Percentiles rank a stretch among this genome's conserved stretches.
Conservation (phyloP, 2,113 vertebrate species). For the Uria aalge region DNA sequence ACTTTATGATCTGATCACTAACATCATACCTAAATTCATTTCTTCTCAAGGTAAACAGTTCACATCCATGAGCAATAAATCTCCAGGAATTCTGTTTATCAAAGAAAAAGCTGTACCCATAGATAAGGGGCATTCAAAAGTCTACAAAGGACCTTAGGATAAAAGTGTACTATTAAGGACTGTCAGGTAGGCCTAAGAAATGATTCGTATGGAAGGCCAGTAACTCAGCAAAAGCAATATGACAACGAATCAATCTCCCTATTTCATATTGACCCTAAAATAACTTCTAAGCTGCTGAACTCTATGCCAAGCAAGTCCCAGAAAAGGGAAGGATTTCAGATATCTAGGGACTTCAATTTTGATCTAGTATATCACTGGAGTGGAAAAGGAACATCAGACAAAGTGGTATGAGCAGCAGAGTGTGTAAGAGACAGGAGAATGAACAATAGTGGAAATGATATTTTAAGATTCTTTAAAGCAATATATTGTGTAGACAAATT, state of each 20-base stretch:
- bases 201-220: background rate
- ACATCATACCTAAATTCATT: background rate
- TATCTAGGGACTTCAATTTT: background rate
- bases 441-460: background rate
- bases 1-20: background rate
- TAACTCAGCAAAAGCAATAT: background rate
- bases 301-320: background rate
- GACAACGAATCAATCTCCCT: background rate
- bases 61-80: background rate
- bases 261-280: background rate
- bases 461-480: background rate
- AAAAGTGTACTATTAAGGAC: background rate
- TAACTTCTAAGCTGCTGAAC: background rate
- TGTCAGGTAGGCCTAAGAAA: background rate
- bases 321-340: background rate
- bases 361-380: background rate
- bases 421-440: background rate
- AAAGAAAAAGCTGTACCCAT: background rate
- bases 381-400: slow-evolving; percentile 5
- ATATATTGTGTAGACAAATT: background rate
- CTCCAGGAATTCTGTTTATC: background rate
- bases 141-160: background rate
- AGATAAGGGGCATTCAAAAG: background rate
- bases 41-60: background rate
- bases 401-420: background rate